A percentile compares a stretch with the other conserved stretches of the same genome.
phyloP scores from a whole-genome alignment of 92 coral and sea anemone species.

The Porites divaricata region DNA sequence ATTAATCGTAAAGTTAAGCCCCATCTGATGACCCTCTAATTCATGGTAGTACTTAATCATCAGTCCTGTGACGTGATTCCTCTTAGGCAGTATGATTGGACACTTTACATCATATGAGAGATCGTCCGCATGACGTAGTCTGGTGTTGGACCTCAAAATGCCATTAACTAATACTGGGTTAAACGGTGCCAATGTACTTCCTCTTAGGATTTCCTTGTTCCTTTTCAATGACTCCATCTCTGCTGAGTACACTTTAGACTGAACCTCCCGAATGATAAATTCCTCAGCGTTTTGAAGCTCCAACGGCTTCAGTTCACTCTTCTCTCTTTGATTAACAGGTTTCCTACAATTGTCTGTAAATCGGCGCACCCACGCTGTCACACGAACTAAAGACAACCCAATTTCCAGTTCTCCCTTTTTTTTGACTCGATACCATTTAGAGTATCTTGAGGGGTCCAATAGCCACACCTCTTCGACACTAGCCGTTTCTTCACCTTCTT shows the following conservation, averaged over 20 bases:
- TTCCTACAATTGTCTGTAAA: no score
- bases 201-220: no score
- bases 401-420: constrained; percentile 44
- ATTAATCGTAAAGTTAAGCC: no score
- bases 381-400: constrained; percentile 24
- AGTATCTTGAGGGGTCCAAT: constrained; percentile 54
- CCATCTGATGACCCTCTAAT: no score
- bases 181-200: neutral
- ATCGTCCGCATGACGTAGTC: constrained; percentile 43
- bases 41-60: no score
- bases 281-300: constrained; percentile 63
- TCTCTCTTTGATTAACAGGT: constrained; percentile 30
- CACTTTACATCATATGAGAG: constrained; percentile 53
- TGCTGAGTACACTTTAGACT: constrained; percentile 45
- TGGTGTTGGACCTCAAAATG: constrained; percentile 56
- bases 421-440: constrained; percentile 68
- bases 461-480: constrained; percentile 27
- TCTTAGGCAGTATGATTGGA: constrained; percentile 29
- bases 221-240: constrained; percentile 56
- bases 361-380: constrained; percentile 55
- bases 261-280: constrained; percentile 53
- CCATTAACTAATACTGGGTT: constrained; percentile 56
- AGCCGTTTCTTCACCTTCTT: constrained; percentile 29
- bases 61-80: no score
- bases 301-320: constrained; percentile 16